These are phyloP conservation scores for Ciconia nigra DNA, from an alignment of 2,797 vertebrate genomes.

Conservation along the genomic window DNA sequence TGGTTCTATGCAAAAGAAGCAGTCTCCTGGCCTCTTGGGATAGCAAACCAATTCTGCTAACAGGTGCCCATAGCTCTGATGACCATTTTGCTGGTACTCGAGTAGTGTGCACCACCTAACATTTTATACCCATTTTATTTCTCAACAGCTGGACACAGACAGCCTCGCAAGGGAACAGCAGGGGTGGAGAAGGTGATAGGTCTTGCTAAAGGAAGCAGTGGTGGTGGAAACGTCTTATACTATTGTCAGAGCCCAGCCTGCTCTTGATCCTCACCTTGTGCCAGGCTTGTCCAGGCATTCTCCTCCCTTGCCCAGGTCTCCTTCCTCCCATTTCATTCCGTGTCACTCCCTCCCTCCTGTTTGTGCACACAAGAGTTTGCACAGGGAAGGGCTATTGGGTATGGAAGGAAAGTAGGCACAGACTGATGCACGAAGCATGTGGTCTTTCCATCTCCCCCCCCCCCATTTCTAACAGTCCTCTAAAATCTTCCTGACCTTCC, in stretches of 20 bases:
- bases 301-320: not conserved
- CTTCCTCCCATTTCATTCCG: not conserved
- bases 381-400: not conserved
- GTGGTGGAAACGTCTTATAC: not conserved
- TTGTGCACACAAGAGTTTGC: not conserved
- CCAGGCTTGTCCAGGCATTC: rapidly evolving
- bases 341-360: not conserved
- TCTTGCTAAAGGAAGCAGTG: not conserved
- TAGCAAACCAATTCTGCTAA: not conserved
- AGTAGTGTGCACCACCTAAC: not conserved
- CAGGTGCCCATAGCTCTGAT: not conserved
- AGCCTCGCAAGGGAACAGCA: not conserved
- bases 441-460: not conserved
- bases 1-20: not conserved
- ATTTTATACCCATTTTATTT: not conserved
- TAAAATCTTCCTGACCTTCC: not conserved
- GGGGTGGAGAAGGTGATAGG: not conserved
- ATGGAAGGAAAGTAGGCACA: not conserved
- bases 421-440: not conserved
- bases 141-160: not conserved
- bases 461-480: not conserved
- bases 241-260: not conserved
- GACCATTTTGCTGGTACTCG: not conserved
- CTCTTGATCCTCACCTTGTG: not conserved
- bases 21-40: not conserved